phyloP scores from a whole-genome alignment of 2,888 invertebrate species.

The Gibbula magus region DNA sequence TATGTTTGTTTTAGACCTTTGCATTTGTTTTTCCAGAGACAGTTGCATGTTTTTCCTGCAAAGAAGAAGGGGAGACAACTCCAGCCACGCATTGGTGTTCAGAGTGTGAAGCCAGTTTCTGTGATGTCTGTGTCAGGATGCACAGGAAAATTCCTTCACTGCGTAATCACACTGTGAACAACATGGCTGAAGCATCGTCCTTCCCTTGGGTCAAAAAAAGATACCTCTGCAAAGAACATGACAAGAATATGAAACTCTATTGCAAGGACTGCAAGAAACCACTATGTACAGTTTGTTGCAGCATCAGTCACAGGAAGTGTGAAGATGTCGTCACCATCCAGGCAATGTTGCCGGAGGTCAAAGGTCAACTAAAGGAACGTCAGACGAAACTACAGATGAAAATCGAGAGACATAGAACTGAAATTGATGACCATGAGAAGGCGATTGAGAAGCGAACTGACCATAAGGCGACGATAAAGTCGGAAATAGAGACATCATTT shows the following conservation, averaged over 20 bases:
- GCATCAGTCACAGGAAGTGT: slow-evolving; percentile 1
- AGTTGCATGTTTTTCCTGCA: neutral
- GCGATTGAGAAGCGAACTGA: neutral
- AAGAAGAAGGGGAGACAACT: neutral
- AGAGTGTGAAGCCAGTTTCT: neutral
- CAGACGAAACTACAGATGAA: neutral
- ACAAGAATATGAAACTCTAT: neutral
- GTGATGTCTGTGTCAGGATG: neutral
- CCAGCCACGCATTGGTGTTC: neutral
- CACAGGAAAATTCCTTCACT: neutral
- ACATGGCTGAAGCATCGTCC: neutral
- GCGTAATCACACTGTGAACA: neutral
- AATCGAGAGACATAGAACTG: neutral
- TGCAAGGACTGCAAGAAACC: neutral
- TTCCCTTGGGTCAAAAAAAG: too few species aligned
- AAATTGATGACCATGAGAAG: neutral
- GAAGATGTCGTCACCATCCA: neutral
- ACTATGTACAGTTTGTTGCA: neutral
- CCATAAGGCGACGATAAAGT: neutral
- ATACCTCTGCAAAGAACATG: neutral
- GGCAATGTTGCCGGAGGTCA: neutral
- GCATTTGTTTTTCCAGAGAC: too few species aligned
- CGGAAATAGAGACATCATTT: neutral
- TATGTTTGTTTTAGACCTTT: too few species aligned
- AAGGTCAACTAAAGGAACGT: neutral